Percentiles rank a stretch among this genome's conserved stretches.
Evolutionary conservation across 2,797 vertebrate genomes (phyloP).

Genomic region (Pantherophis vulpinus): DNA sequence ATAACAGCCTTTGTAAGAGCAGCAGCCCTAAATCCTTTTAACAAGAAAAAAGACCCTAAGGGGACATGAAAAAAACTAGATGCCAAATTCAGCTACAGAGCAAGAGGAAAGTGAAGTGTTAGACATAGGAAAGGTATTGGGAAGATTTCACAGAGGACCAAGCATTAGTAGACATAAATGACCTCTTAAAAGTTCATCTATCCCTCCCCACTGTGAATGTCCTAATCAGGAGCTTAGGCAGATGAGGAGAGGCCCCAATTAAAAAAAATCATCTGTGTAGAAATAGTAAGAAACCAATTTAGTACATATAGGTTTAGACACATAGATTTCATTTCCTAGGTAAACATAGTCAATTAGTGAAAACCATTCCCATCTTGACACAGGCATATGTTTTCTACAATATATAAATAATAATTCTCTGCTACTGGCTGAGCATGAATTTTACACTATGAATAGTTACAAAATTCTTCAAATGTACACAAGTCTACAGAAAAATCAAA

Average conservation of each 20-base stretch:
- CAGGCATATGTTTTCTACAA: background rate
- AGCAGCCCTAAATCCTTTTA: slow-evolving; percentile 1
- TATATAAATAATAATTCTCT: background rate
- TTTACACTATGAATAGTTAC: background rate
- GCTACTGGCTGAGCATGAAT: background rate
- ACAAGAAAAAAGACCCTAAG: background rate
- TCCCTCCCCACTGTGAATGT: background rate
- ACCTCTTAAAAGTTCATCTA: background rate
- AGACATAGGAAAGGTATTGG: background rate
- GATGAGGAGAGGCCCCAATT: background rate
- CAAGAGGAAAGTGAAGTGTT: background rate
- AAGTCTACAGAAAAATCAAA: background rate
- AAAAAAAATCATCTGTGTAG: background rate
- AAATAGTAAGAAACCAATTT: background rate
- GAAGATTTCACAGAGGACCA: background rate
- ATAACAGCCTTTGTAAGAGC: background rate
- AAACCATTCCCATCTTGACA: background rate
- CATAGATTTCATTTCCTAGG: background rate
- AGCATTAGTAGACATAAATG: background rate
- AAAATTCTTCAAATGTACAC: background rate
- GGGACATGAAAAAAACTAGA: background rate
- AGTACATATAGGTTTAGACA: background rate
- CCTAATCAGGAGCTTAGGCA: background rate
- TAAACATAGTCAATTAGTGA: background rate
- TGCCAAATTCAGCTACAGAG: background rate